phyloP scores from a whole-genome alignment of 2,797 vertebrate species.

The Muraenolepis orangiensis region DNA sequence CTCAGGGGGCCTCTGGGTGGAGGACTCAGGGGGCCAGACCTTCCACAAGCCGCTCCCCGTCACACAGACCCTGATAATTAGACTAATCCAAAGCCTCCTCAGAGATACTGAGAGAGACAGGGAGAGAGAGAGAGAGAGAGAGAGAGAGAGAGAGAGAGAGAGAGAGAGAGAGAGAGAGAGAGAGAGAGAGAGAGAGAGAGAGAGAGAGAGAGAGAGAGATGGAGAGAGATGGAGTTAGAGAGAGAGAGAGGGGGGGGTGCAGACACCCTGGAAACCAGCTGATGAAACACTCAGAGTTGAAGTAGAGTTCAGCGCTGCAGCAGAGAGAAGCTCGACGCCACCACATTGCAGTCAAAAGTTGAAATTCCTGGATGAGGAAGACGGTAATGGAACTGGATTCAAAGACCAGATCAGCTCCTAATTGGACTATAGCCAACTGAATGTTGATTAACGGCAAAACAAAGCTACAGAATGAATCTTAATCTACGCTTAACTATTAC shows the following conservation, averaged over 20 bases:
- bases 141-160: conserved; percentile 14
- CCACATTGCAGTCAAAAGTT: background rate
- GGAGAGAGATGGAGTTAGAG: conserved; percentile 15
- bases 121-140: background rate
- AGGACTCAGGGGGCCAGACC: conserved; percentile 54
- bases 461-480: background rate
- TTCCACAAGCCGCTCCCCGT: conserved; percentile 59
- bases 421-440: background rate
- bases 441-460: background rate
- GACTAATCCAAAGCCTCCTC: conserved; percentile 69
- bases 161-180: too few relatives aligned
- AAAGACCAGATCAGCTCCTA: background rate
- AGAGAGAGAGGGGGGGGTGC: conserved; percentile 22
- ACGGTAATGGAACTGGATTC: background rate
- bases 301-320: conserved; percentile 61
- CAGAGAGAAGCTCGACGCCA: background rate
- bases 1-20: conserved; percentile 37
- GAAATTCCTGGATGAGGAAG: background rate
- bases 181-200: conserved; percentile 16
- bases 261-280: conserved; percentile 36
- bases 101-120: conserved; percentile 19
- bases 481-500: background rate
- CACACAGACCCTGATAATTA: conserved; percentile 66
- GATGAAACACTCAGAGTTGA: conserved; percentile 48
- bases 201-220: background rate